These are phyloP conservation scores for Auanema sp. DNA, from an alignment of 2,888 invertebrate species.

Conservation along the genomic window DNA sequence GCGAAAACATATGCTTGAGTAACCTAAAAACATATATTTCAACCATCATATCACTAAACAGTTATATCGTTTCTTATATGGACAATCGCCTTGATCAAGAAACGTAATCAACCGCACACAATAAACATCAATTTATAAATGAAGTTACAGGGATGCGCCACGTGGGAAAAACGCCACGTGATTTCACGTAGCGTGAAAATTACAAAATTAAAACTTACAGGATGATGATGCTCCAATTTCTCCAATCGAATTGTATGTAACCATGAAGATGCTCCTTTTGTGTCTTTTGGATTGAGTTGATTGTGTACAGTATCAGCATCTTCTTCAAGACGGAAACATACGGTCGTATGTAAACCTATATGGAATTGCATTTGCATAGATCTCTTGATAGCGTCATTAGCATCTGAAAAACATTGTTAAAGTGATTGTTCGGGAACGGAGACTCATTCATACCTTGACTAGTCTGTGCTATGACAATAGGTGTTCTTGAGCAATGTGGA, in stretches of 20 bases:
- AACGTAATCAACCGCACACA: not conserved
- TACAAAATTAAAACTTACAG: conserved; percentile 28
- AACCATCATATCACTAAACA: not conserved
- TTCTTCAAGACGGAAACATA: conserved; percentile 48
- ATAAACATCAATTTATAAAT: not conserved
- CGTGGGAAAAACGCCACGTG: too few relatives aligned
- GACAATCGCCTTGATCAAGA: not conserved
- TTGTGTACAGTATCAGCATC: conserved; percentile 9
- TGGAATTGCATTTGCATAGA: conserved; percentile 51
- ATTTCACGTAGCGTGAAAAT: too few relatives aligned
- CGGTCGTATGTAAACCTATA: conserved; percentile 48
- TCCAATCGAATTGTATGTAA: conserved; percentile 57
- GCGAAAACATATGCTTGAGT: conserved; percentile 61
- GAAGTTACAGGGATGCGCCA: too few relatives aligned
- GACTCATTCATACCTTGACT: conserved; percentile 29
- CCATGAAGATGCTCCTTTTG: conserved; percentile 25
- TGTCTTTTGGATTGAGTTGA: not conserved
- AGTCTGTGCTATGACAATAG: conserved; percentile 38
- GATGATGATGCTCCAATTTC: conserved; percentile 59
- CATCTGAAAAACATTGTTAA: conserved; percentile 25
- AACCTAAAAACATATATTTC: conserved; percentile 32
- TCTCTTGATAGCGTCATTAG: conserved; percentile 26
- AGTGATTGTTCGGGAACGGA: too few relatives aligned
- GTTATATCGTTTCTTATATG: not conserved
- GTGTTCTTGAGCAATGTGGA: conserved; percentile 49